Conservation (phyloP, 2,888 invertebrate genomes). For the Heliconius cydno region DNA sequence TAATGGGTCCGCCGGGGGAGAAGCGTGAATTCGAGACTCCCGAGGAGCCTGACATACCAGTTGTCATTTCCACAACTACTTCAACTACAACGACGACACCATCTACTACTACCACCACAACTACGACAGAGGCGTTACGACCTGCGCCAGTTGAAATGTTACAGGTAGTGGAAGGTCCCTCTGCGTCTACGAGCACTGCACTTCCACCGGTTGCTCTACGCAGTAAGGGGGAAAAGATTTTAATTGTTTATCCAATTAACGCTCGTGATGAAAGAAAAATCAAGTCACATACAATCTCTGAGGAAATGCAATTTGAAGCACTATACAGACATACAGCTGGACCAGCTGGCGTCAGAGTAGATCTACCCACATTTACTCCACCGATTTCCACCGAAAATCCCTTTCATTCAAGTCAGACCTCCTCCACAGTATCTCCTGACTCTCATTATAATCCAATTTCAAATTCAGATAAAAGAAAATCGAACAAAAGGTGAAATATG, state of each 20-base stretch:
- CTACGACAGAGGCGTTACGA: conserved; percentile 62
- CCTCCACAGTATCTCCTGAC: conserved; percentile 52
- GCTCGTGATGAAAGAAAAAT: conserved; percentile 78
- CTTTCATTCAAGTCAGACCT: conserved; percentile 50
- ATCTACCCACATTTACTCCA: conserved; percentile 84
- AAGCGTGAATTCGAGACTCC: conserved; percentile 71
- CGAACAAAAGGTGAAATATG: conserved; percentile 22
- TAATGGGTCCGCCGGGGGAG: conserved; percentile 75
- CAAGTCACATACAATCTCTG: conserved; percentile 77
- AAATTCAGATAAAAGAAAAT: conserved; percentile 53
- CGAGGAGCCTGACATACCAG: conserved; percentile 71
- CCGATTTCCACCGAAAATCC: conserved; percentile 56
- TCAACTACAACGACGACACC: conserved; percentile 56
- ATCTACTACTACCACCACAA: conserved; percentile 51
- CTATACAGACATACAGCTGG: conserved; percentile 74
- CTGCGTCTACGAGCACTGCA: conserved; percentile 70
- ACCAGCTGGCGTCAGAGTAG: conserved; percentile 74
- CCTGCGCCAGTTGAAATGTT: conserved; percentile 72
- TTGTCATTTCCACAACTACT: conserved; percentile 61
- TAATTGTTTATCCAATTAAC: conserved; percentile 81
- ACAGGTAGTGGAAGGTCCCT: conserved; percentile 68
- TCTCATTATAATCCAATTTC: conserved; percentile 67
- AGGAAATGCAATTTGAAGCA: conserved; percentile 80
- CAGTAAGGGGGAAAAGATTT: conserved; percentile 75
- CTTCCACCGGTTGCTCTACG: conserved; percentile 74